Base-by-base conservation (phyloP, 2,888 invertebrate species). In the Drosophila subquinaria region DNA sequence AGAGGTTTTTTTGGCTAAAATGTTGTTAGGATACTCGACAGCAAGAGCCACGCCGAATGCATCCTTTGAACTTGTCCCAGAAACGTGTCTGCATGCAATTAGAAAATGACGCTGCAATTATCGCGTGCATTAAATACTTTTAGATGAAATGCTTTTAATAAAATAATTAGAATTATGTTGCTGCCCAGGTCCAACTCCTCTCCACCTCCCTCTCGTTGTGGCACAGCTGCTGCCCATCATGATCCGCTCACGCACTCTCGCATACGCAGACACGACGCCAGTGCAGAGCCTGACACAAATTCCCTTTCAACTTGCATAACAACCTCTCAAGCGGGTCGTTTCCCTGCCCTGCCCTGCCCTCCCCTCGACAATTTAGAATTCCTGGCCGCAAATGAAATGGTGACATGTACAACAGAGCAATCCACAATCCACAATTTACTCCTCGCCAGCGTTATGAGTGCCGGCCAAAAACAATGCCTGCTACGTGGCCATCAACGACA, bases 301-400 rank as follows among this genome's bases (percentile, higher is more conserved):
- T 84, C 79, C 76, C 87, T 78, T 88, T 78, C 84, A 78, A 84
- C 74, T 88, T 70, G 73, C 83, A 85, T 70, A 88, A 88, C 89
- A 74, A 71, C 67, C 66, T 62, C 65, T 68, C 60, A 33, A 64
- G 61, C 64, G 68, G 52, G n/a, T 62, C 64, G 53, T 56, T 56
- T 48, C 61, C 43, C 65, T 30, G 8, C 20, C 5, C 10, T 40
- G 13, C 9, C 33, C 10, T 6, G n/a, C 33, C 9, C 45, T 1
- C 38, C 56, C 30, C 47, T 62, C 36, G 69, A 57, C 68, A 80
- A 74, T 80, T 82, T 74, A 43, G 59, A 73, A 88, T 84, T 84
- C 78, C 79, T 86, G 61, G 67, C 55, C 70, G 82, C 72, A 83
- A 81, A 85, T 75, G 69, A 75, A 88, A 86, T 84, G 83, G 76